These are phyloP conservation scores for Drosophila histrio DNA, from an alignment of 2,888 invertebrate species.

Conservation along the genomic window DNA sequence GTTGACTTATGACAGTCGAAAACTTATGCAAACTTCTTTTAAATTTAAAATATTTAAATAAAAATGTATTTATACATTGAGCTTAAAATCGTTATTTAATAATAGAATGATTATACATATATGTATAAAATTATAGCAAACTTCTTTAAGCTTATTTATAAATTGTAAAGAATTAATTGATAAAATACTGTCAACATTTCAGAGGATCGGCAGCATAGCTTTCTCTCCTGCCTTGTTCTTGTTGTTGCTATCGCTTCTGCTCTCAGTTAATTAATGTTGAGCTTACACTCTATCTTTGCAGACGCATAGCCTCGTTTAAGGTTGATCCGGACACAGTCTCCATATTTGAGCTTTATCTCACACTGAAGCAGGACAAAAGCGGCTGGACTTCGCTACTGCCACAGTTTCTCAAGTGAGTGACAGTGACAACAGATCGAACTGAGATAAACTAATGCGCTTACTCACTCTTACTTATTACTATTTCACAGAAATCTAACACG, in stretches of 20 bases:
- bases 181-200: too few species aligned
- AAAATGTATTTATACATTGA: too few species aligned
- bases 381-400: conserved; percentile 95
- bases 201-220: not conserved
- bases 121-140: too few species aligned
- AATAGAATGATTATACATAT: too few species aligned
- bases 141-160: too few species aligned
- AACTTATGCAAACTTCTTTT: too few species aligned
- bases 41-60: too few species aligned
- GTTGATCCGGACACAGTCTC: conserved; percentile 94
- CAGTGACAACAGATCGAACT: not conserved
- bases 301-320: conserved; percentile 92
- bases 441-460: not conserved
- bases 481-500: conserved; percentile 91
- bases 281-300: conserved; percentile 58
- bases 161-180: too few species aligned
- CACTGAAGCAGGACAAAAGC: conserved; percentile 93
- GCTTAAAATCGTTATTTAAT: too few species aligned
- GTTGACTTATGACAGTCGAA: too few species aligned
- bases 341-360: conserved; percentile 95
- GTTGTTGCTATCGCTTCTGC: not conserved
- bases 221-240: not conserved
- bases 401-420: conserved; percentile 94
- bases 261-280: not conserved
- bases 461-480: conserved; percentile 54